These are phyloP conservation scores for Cheilosia variabilis DNA, from an alignment of 2,888 invertebrate species.

Conservation along the genomic window DNA sequence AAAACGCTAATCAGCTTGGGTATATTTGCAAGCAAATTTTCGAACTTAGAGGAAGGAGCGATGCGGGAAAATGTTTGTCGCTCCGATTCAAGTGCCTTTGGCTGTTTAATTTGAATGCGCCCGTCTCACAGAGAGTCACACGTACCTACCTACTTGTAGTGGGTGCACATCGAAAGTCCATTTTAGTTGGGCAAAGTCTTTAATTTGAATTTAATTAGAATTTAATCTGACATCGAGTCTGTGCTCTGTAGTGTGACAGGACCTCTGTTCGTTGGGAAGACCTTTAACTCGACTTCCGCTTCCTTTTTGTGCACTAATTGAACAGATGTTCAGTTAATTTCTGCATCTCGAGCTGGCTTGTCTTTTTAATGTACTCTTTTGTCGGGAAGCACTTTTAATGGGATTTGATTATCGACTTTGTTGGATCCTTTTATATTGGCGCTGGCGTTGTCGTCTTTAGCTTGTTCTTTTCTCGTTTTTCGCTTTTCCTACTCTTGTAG, in stretches of 20 bases:
- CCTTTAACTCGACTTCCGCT: conserved; percentile 39
- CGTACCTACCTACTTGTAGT: not conserved
- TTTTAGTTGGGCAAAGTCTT: conserved; percentile 37
- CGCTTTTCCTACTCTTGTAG: not conserved
- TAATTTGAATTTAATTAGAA: conserved; percentile 64
- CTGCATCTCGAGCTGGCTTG: conserved; percentile 26
- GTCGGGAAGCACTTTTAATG: conserved; percentile 24
- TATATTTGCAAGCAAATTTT: conserved; percentile 20
- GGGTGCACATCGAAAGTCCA: not conserved
- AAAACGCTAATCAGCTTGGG: conserved; percentile 38
- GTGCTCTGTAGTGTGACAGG: not conserved
- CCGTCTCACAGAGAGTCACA: not conserved
- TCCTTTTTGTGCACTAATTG: conserved; percentile 42
- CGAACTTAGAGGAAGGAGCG: no score
- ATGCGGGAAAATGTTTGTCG: not conserved
- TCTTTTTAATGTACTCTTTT: not conserved
- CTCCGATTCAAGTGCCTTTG: conserved; percentile 32
- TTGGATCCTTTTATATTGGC: conserved; percentile 22
- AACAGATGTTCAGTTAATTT: conserved; percentile 62
- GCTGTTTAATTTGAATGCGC: conserved; percentile 34
- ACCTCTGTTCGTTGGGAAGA: conserved; percentile 7
- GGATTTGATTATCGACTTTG: conserved; percentile 57
- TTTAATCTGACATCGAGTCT: conserved; percentile 40
- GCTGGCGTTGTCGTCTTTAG: not conserved
- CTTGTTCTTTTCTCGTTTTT: not conserved